Evolutionary conservation across 2,888 invertebrate genomes (phyloP).

Genomic region (Nyleta sp.): DNA sequence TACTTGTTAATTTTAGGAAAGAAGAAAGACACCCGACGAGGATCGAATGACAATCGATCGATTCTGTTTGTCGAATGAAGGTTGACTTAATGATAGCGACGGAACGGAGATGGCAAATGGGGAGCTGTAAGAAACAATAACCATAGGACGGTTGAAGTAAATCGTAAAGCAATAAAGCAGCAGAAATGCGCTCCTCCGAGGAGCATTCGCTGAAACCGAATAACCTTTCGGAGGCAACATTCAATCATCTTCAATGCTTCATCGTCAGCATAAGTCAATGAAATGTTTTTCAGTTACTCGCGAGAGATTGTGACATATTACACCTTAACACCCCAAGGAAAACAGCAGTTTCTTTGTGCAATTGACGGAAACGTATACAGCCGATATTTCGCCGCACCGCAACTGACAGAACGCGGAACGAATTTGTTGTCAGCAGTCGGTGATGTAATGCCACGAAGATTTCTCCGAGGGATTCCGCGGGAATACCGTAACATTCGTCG

Average conservation of each 20-base stretch:
- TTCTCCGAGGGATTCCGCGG: constrained; percentile 79
- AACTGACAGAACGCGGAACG: constrained; percentile 70
- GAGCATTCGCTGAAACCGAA: constrained; percentile 27
- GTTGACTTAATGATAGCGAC: too few relatives aligned
- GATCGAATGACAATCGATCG: too few relatives aligned
- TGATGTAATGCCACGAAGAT: constrained; percentile 80
- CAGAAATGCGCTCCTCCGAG: too few relatives aligned
- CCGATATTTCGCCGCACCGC: constrained; percentile 71
- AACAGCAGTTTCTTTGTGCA: constrained; percentile 57
- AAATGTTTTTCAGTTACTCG: constrained; percentile 59
- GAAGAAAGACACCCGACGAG: too few relatives aligned
- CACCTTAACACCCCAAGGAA: constrained; percentile 57
- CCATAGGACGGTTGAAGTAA: too few relatives aligned
- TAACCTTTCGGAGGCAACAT: constrained; percentile 14
- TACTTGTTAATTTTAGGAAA: too few relatives aligned
- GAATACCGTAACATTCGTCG: constrained; percentile 68
- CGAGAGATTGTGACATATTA: constrained; percentile 63
- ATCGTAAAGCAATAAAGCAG: too few relatives aligned
- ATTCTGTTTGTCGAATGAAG: too few relatives aligned
- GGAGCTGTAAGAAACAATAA: too few relatives aligned
- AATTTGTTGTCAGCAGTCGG: constrained; percentile 74
- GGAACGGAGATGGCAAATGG: too few relatives aligned
- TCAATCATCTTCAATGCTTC: constrained; percentile 35
- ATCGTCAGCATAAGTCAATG: constrained; percentile 44
- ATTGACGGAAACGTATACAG: constrained; percentile 71